Evolutionary conservation across 2,888 invertebrate genomes (phyloP).

Genomic region (Blera fallax): DNA sequence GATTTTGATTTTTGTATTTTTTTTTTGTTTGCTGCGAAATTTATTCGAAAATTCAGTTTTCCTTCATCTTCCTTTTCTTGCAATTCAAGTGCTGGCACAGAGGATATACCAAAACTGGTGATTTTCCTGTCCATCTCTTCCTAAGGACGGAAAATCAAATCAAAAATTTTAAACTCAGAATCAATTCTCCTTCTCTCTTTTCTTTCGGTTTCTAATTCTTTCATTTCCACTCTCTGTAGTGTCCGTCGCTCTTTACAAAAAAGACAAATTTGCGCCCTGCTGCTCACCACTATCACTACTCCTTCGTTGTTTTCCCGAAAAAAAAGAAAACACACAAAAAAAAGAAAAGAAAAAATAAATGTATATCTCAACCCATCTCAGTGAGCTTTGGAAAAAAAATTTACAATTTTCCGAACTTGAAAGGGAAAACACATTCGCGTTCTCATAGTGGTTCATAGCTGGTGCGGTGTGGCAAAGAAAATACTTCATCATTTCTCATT

Average conservation of each 20-base stretch:
- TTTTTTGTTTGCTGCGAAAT: no score
- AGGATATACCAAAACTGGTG: neutral
- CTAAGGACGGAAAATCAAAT: neutral
- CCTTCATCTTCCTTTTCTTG: no score
- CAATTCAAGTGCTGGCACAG: no score
- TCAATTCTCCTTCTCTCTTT: neutral
- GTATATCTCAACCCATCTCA: constrained; percentile 20
- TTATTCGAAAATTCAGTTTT: no score
- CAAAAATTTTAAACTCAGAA: no score
- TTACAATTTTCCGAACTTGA: constrained; percentile 57
- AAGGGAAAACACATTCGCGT: constrained; percentile 61
- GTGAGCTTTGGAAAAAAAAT: constrained; percentile 51
- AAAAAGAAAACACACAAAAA: neutral
- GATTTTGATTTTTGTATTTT: no score
- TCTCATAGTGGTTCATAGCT: constrained; percentile 45
- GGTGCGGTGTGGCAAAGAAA: constrained; percentile 46
- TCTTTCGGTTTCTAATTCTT: neutral
- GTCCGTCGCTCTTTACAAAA: constrained; percentile 6
- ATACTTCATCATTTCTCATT: constrained; percentile 54
- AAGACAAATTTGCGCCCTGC: neutral
- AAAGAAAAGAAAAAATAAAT: neutral
- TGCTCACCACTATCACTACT: neutral
- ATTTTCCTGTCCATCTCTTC: neutral
- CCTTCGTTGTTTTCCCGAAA: neutral
- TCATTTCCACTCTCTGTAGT: constrained; percentile 7